These are phyloP conservation scores for zebrafish (Danio rerio) DNA, from an alignment of 2,113 vertebrate genomes.

Conservation along the genomic window DNA sequence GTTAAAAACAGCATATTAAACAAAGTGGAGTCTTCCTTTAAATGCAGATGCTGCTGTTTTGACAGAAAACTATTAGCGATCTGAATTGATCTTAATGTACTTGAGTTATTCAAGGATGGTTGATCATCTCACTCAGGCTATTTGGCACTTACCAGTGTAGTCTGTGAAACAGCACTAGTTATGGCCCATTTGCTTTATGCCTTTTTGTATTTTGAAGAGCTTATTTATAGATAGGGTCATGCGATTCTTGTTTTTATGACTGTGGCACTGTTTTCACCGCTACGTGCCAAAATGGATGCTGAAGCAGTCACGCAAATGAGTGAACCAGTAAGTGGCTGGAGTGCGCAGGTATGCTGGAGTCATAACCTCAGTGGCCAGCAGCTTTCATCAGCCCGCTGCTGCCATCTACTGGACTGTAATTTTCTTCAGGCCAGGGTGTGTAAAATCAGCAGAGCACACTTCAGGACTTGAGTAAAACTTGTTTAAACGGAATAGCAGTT, in stretches of 20 bases:
- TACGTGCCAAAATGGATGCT: slow-evolving; percentile 4
- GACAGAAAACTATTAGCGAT: background rate
- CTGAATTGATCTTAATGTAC: slow-evolving; percentile 5
- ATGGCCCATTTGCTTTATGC: slow-evolving; percentile 9
- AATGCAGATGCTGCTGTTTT: background rate
- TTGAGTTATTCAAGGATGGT: slow-evolving; percentile 1
- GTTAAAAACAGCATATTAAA: too few species aligned
- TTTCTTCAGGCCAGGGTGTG: background rate
- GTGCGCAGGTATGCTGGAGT: background rate
- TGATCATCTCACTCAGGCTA: slow-evolving; percentile 3
- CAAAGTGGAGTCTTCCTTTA: background rate
- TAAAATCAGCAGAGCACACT: background rate
- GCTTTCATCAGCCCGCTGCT: slow-evolving; percentile 18
- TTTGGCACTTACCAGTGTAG: background rate
- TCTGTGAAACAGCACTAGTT: slow-evolving; percentile 16
- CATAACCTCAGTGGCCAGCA: background rate
- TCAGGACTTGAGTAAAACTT: background rate
- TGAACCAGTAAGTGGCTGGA: background rate
- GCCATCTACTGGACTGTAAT: slow-evolving; percentile 26
- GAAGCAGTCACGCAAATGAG: slow-evolving; percentile 10
- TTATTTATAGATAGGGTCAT: background rate
- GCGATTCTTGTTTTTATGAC: background rate
- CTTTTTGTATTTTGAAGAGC: background rate
- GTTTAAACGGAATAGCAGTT: background rate
- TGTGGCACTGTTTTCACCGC: background rate